Conservation (phyloP, 2,113 vertebrate species). For the Lepisosteus oculatus region DNA sequence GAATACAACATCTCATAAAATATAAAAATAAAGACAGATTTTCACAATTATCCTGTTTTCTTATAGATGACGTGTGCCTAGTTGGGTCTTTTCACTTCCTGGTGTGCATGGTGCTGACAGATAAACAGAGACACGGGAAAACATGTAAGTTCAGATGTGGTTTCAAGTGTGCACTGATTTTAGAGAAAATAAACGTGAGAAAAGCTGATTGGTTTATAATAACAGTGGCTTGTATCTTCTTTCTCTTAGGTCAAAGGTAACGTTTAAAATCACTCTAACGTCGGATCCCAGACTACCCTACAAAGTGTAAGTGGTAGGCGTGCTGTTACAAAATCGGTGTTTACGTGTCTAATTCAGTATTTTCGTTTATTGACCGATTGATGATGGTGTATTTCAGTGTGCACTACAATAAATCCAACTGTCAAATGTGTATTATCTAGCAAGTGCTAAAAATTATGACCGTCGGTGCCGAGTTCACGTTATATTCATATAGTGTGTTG, state of each 20-base stretch:
- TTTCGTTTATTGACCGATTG: too few species aligned
- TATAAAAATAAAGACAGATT: too few species aligned
- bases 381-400: too few species aligned
- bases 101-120: neutral
- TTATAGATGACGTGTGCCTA: slow-evolving; percentile 17
- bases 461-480: too few species aligned
- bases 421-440: too few species aligned
- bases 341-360: too few species aligned
- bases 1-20: too few species aligned
- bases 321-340: too few species aligned
- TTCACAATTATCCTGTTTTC: neutral
- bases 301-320: slow-evolving; percentile 62
- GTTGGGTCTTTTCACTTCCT: slow-evolving; percentile 17
- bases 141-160: slow-evolving; percentile 14
- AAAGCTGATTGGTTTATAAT: neutral
- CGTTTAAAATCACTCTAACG: slow-evolving; percentile 77
- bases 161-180: neutral
- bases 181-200: neutral
- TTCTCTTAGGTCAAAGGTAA: slow-evolving; percentile 69
- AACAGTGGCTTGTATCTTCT: neutral
- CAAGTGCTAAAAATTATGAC: too few species aligned
- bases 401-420: too few species aligned
- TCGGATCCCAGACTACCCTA: slow-evolving; percentile 73
- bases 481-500: too few species aligned
- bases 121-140: neutral